phyloP scores from a whole-genome alignment of 1,140 invertebrate genomes.

The Drosophila trapezifrons region DNA sequence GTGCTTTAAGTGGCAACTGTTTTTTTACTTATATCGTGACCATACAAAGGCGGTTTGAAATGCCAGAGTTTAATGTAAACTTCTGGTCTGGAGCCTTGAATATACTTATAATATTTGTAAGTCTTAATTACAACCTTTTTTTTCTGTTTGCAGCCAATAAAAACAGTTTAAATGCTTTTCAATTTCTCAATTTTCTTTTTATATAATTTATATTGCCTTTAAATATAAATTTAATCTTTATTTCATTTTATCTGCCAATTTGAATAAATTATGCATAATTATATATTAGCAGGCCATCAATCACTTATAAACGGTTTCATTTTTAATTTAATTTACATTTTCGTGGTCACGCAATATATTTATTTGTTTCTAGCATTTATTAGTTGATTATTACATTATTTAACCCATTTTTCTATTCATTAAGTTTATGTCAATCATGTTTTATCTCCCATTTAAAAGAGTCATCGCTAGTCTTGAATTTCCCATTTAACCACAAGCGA shows the following conservation, averaged over 20 bases:
- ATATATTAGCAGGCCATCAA: constrained; percentile 8
- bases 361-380: not conserved
- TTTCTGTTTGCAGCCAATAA: not conserved
- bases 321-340: not conserved
- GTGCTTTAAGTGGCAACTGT: constrained; percentile 20
- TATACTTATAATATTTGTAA: not conserved
- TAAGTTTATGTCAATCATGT: not conserved
- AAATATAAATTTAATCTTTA: not conserved
- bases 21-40: constrained; percentile 28
- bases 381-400: not conserved
- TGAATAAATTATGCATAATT: constrained; percentile 5
- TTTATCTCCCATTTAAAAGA: not conserved
- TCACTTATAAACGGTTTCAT: not conserved
- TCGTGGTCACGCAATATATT: constrained; percentile 1
- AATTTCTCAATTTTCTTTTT: not conserved
- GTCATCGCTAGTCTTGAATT: not conserved
- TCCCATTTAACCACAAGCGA: not conserved
- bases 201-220: not conserved
- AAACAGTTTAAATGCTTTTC: too few relatives aligned
- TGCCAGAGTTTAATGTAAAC: constrained; percentile 3
- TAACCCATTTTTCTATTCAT: not conserved
- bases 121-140: not conserved
- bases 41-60: constrained; percentile 33
- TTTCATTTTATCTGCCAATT: not conserved
- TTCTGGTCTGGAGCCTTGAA: not conserved